Percentiles rank a stretch among this genome's conserved stretches.
These are phyloP conservation scores for Rugalucina vietnamica DNA, from an alignment of 2,888 invertebrate genomes.

Conservation along the genomic window DNA sequence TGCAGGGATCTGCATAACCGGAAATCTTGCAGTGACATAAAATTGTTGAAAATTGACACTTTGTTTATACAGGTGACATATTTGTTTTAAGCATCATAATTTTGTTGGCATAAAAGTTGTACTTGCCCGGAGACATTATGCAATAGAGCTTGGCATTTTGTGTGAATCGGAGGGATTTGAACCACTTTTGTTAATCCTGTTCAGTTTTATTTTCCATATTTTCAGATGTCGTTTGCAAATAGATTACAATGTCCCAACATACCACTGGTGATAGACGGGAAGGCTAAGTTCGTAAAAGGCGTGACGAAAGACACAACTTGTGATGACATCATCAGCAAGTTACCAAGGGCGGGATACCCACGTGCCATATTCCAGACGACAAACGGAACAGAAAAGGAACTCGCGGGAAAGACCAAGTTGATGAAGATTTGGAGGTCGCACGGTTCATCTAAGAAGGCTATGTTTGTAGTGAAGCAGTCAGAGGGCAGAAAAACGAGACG, in stretches of 20 bases:
- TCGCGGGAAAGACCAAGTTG: background rate
- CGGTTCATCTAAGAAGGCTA: background rate
- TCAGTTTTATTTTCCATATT: too few species aligned
- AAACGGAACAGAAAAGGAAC: background rate
- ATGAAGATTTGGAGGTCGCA: background rate
- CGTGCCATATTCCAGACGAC: background rate
- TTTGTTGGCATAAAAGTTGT: too few species aligned
- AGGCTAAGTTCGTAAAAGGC: background rate
- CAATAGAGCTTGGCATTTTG: too few species aligned
- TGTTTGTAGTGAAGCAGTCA: background rate
- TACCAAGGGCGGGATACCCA: background rate
- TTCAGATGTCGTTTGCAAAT: background rate
- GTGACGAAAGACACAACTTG: conserved; percentile 14
- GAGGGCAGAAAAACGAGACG: background rate
- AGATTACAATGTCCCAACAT: background rate
- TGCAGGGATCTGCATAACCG: too few species aligned
- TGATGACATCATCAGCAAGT: background rate
- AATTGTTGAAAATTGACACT: too few species aligned
- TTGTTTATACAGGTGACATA: too few species aligned
- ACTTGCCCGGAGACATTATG: too few species aligned
- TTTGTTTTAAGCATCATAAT: too few species aligned
- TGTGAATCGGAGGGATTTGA: too few species aligned
- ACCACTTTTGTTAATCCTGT: too few species aligned
- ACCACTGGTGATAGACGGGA: background rate
- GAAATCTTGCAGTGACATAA: too few species aligned